phyloP scores from a whole-genome alignment of 2,888 invertebrate species.

The Flexamia atlantica region DNA sequence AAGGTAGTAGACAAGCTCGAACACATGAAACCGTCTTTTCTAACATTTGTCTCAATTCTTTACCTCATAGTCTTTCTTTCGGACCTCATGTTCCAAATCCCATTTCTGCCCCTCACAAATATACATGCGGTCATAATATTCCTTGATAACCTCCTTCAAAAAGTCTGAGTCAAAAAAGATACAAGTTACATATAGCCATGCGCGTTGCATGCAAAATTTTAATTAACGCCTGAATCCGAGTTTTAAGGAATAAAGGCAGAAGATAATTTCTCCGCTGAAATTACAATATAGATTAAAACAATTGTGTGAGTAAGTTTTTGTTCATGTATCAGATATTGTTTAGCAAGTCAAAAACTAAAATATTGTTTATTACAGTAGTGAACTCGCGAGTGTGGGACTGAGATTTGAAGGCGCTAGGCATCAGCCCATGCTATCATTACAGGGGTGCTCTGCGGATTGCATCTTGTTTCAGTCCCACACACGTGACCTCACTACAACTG shows the following conservation, averaged over 20 bases:
- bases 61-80: constrained; percentile 99
- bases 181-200: constrained; percentile 41
- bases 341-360: too few species aligned
- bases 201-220: not conserved
- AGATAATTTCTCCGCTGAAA: not conserved
- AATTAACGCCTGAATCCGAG: not conserved
- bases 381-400: too few species aligned
- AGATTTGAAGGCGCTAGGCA: too few species aligned
- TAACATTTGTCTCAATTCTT: constrained; percentile 59
- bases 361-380: too few species aligned
- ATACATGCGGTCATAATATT: constrained; percentile 98
- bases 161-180: constrained; percentile 52
- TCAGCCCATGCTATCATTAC: too few species aligned
- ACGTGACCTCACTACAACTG: too few species aligned
- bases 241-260: not conserved
- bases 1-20: constrained; percentile 42
- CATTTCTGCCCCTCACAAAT: constrained; percentile 99
- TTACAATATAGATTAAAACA: too few species aligned
- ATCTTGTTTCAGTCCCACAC: too few species aligned
- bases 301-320: too few species aligned
- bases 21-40: constrained; percentile 3
- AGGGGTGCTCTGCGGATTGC: too few species aligned
- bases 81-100: constrained; percentile 99
- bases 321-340: too few species aligned
- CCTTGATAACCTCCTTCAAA: constrained; percentile 84